A percentile compares a stretch with the other conserved stretches of the same genome.
Conservation (phyloP, 2,797 vertebrate species). For the Hipposideros larvatus region DNA sequence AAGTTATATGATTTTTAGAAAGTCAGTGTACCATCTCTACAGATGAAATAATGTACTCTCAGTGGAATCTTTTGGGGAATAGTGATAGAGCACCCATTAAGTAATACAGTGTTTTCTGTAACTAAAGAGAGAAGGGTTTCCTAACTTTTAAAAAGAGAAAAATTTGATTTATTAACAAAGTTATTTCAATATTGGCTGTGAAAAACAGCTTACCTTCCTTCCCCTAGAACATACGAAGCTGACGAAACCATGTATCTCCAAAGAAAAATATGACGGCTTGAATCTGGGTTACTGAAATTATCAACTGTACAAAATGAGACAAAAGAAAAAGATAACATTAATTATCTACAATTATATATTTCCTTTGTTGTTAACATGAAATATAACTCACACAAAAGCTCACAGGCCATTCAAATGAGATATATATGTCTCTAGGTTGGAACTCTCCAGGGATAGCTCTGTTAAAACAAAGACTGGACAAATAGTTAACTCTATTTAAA, state of each 20-base stretch:
- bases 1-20: not conserved
- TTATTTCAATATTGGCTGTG: constrained; percentile 25
- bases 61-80: not conserved
- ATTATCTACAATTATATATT: constrained; percentile 65
- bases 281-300: constrained; percentile 76
- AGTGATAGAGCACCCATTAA: not conserved
- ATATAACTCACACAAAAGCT: constrained; percentile 47
- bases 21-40: not conserved
- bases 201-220: constrained; percentile 75
- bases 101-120: constrained; percentile 26
- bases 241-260: constrained; percentile 56
- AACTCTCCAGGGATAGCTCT: not conserved
- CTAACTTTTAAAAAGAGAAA: constrained; percentile 51
- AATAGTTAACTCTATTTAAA: constrained; percentile 62
- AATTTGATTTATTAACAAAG: constrained; percentile 29
- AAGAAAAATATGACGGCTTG: constrained; percentile 61
- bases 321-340: constrained; percentile 59
- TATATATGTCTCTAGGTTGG: not conserved
- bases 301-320: constrained; percentile 73
- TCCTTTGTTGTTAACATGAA: constrained; percentile 69
- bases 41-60: constrained; percentile 30
- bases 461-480: constrained; percentile 38
- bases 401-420: constrained; percentile 36
- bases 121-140: not conserved
- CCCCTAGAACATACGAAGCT: not conserved